Conservation (phyloP, 2,797 vertebrate genomes). For the Menidia menidia region DNA sequence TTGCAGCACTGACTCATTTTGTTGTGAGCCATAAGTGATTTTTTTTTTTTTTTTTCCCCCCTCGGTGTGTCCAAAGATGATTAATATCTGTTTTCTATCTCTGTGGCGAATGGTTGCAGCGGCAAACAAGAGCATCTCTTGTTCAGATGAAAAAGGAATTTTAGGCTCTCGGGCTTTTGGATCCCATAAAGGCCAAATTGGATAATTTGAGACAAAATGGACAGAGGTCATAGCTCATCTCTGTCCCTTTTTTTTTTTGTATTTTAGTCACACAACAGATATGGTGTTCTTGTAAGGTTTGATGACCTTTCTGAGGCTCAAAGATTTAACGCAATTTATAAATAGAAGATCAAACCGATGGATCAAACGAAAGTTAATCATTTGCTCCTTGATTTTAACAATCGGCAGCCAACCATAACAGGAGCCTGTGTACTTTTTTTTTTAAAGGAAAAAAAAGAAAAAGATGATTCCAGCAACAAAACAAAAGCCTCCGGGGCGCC, state of each 20-base stretch:
- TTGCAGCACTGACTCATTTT: constrained; percentile 90
- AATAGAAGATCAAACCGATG: constrained; percentile 1
- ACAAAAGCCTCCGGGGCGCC: constrained; percentile 41
- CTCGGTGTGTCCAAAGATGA: constrained; percentile 92
- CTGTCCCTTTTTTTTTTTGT: constrained; percentile 44
- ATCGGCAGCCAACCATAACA: constrained; percentile 10
- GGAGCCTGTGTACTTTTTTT: constrained; percentile 10
- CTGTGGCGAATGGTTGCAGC: constrained; percentile 83
- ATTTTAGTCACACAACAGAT: constrained; percentile 66
- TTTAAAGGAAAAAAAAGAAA: constrained; percentile 18
- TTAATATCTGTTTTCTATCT: constrained; percentile 97
- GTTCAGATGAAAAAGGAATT: constrained; percentile 87
- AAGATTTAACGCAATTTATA: not conserved
- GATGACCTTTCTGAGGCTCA: not conserved
- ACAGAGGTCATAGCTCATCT: constrained; percentile 87
- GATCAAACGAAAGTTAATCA: constrained; percentile 3
- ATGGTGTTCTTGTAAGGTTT: constrained; percentile 16
- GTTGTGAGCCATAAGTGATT: constrained; percentile 89
- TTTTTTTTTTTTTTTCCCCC: constrained; percentile 76
- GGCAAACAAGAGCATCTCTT: constrained; percentile 93
- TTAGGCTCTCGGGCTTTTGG: constrained; percentile 84
- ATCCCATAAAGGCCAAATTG: constrained; percentile 91
- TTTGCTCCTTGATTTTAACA: constrained; percentile 18
- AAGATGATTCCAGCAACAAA: constrained; percentile 48
- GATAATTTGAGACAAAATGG: constrained; percentile 88